Conservation (phyloP, 2,888 invertebrate species). For the Callyntrura sp. region DNA sequence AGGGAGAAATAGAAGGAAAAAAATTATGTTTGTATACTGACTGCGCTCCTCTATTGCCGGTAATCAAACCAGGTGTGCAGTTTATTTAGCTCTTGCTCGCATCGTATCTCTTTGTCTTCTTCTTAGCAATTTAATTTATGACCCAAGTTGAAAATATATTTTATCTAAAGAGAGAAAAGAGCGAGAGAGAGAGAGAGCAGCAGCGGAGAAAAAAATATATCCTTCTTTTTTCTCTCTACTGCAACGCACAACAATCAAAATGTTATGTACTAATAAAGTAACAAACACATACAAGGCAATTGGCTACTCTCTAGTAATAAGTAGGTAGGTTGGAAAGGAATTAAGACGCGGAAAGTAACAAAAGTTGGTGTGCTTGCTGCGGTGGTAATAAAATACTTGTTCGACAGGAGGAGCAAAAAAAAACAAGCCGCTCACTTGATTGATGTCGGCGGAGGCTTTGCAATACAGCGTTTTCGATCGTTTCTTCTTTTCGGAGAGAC, state of each 20-base stretch:
- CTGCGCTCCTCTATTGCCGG: not conserved
- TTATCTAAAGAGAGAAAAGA: slow-evolving; percentile 2
- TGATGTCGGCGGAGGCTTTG: slow-evolving; percentile 70
- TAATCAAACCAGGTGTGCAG: slow-evolving; percentile 72
- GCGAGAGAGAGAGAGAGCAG: not conserved
- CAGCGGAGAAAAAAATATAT: not conserved
- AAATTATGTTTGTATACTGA: not conserved
- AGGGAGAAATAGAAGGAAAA: not conserved
- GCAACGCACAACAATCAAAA: slow-evolving; percentile 54
- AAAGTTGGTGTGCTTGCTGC: slow-evolving; percentile 27
- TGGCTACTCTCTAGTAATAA: slow-evolving; percentile 26
- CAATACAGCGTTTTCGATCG: slow-evolving; percentile 27
- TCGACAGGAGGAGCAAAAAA: slow-evolving; percentile 70
- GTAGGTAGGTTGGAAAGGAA: not conserved
- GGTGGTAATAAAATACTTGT: slow-evolving; percentile 69
- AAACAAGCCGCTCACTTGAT: slow-evolving; percentile 61
- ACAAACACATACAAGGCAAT: slow-evolving; percentile 57
- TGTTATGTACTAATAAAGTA: slow-evolving; percentile 64
- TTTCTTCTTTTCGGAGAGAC: not conserved
- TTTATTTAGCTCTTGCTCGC: slow-evolving; percentile 51
- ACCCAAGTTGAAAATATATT: slow-evolving; percentile 39
- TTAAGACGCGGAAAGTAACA: slow-evolving; percentile 4
- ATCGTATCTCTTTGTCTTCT: slow-evolving; percentile 18
- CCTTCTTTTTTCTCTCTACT: slow-evolving; percentile 13
- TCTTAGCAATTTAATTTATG: slow-evolving; percentile 63